Percentiles rank a stretch among this genome's conserved stretches.
These are phyloP conservation scores for Gobio gobio DNA, from an alignment of 2,113 vertebrate species.

Conservation along the genomic window DNA sequence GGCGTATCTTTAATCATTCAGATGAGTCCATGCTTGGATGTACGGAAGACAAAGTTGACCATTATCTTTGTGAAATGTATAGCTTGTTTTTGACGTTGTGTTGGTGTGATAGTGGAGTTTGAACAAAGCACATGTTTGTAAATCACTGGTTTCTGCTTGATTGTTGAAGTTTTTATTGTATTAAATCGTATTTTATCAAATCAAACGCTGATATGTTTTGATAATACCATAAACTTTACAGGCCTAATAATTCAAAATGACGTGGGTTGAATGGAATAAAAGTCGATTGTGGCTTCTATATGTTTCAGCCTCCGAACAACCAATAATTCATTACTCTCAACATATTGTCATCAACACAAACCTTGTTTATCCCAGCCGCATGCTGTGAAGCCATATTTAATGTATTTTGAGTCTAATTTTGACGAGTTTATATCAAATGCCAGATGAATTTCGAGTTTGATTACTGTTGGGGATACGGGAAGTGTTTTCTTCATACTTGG, in stretches of 20 bases:
- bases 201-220: neutral
- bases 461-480: no score
- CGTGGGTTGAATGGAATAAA: neutral
- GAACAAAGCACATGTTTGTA: neutral
- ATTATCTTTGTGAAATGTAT: neutral
- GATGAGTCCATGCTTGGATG: constrained; percentile 61
- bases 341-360: neutral
- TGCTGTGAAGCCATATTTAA: neutral
- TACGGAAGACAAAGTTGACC: neutral
- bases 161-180: neutral
- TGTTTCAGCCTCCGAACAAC: neutral
- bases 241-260: no score
- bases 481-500: neutral
- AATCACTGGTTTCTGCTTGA: neutral
- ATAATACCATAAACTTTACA: no score
- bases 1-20: constrained; percentile 50
- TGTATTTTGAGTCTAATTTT: neutral
- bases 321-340: neutral
- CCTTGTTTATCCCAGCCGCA: neutral
- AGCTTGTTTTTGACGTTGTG: constrained; percentile 18
- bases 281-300: neutral
- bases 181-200: neutral
- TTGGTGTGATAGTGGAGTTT: neutral
- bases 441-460: neutral
- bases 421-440: neutral